Conservation (phyloP, 2,113 vertebrate genomes). For the Plotosus lineatus region DNA sequence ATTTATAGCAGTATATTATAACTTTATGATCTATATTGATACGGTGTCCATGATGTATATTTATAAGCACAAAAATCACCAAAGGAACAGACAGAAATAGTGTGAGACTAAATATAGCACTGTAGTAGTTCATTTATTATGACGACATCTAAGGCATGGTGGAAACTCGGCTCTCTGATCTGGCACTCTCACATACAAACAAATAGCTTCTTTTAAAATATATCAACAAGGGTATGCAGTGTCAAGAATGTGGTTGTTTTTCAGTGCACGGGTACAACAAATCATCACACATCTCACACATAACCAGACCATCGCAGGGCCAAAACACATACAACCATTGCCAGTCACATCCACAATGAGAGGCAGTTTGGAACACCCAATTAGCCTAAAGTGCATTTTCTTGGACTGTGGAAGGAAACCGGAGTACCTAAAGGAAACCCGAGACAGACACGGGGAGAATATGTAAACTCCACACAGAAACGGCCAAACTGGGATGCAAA, state of each 20-base stretch:
- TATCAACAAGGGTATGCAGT: constrained; percentile 35
- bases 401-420: too few species aligned
- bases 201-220: constrained; percentile 42
- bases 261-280: constrained; percentile 52
- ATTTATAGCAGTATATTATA: not conserved
- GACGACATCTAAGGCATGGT: constrained; percentile 1
- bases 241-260: constrained; percentile 50
- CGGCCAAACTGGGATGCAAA: too few species aligned
- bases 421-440: too few species aligned
- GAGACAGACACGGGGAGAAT: too few species aligned
- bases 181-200: constrained; percentile 39
- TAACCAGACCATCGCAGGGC: too few species aligned
- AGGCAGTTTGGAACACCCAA: too few species aligned
- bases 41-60: not conserved
- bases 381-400: too few species aligned
- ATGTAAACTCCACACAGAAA: too few species aligned
- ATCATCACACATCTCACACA: constrained; percentile 53
- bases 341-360: too few species aligned
- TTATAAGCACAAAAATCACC: not conserved
- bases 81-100: not conserved
- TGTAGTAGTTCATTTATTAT: constrained; percentile 18
- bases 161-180: constrained; percentile 7
- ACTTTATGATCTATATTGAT: not conserved
- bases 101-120: not conserved
- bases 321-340: too few species aligned